Percentiles rank a stretch among this genome's conserved stretches.
These are phyloP conservation scores for Gnathonemus echidnorhynchus DNA, from an alignment of 2,113 vertebrate species.

Conservation along the genomic window DNA sequence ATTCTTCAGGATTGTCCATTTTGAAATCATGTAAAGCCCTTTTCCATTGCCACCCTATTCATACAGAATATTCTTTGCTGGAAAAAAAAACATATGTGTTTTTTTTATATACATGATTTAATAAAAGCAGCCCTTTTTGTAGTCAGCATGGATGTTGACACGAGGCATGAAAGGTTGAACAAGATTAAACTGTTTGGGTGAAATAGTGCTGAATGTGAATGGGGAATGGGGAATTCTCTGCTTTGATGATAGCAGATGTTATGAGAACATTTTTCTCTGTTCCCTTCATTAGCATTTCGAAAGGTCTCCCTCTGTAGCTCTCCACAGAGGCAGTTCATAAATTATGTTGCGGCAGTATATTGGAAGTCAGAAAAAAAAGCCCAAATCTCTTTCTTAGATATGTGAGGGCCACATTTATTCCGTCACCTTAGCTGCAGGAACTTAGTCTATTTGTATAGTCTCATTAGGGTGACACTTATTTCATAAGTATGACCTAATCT, in stretches of 20 bases:
- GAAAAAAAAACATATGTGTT: not conserved
- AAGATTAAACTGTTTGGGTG: constrained; percentile 9
- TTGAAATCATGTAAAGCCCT: not conserved
- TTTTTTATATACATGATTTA: constrained; percentile 7
- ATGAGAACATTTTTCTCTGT: constrained; percentile 1
- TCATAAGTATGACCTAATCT: not conserved
- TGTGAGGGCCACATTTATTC: not conserved
- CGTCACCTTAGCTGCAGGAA: not conserved
- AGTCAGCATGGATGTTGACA: not conserved
- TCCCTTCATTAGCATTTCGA: constrained; percentile 20
- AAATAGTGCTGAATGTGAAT: not conserved
- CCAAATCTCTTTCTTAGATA: not conserved
- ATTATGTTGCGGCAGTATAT: not conserved
- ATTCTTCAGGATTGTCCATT: not conserved
- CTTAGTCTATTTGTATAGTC: not conserved
- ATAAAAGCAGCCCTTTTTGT: constrained; percentile 6
- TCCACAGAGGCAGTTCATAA: constrained; percentile 12
- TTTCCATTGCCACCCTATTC: not conserved
- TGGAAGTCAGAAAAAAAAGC: not conserved
- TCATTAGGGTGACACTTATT: not conserved
- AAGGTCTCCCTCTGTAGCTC: constrained; percentile 13
- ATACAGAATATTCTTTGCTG: not conserved
- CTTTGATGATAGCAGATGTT: constrained; percentile 19
- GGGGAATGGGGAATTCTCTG: not conserved
- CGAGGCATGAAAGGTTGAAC: not conserved